Evolutionary conservation across 2,888 invertebrate genomes (phyloP), one percentile per base, ranked within the genome.

Genomic region (Torymus auratus): DNA sequence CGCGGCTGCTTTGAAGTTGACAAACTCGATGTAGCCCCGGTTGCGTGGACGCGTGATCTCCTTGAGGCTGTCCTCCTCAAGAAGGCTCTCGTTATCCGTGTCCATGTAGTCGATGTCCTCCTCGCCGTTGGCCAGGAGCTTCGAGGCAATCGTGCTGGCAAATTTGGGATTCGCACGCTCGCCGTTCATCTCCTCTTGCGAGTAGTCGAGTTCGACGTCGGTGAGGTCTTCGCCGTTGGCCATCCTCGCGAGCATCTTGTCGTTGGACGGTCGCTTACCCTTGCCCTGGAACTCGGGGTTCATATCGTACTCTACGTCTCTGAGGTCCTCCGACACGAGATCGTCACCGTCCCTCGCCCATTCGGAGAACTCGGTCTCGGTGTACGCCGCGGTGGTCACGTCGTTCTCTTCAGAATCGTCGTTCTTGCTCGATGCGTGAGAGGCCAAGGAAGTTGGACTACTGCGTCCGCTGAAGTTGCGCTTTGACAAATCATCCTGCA

Each of bases 61-160:
- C 70, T 91, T 89, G 55, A 93, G 91, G 14, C 93, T 93, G 85
- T 95, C 95, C 7, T 95, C 90, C 3, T 95, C 90, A 15, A 94
- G 93, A 20, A 95, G 94, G n/a, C 95, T 95, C 87, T 96, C 96
- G 0, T 95, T 96, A 0, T 96, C 96, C 0, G 96, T 96, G 88
- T 97, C 97, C 92, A 96, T 96, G 87, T 95, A 97, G 87, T 96
- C 96, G 84, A 97, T 95, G 87, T 96, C 95, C 71, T 96, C 96
- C 71, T 96, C 96, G 71, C 96, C 95, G 20, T 88, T 88, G 1
- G 87, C 87, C 28, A 91, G 84, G 12, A 90, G 85, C 23, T 90
- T 89, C 3, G 90, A 90, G 3, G 88, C 87, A 41, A 88, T 89
- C 67, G 88, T 89, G 58, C 83, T 83, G 13, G 86, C 87, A 10